Evolutionary conservation across 2,797 vertebrate genomes (phyloP), one percentile per base, ranked within the genome.

Genomic region (Remorina albescens): DNA sequence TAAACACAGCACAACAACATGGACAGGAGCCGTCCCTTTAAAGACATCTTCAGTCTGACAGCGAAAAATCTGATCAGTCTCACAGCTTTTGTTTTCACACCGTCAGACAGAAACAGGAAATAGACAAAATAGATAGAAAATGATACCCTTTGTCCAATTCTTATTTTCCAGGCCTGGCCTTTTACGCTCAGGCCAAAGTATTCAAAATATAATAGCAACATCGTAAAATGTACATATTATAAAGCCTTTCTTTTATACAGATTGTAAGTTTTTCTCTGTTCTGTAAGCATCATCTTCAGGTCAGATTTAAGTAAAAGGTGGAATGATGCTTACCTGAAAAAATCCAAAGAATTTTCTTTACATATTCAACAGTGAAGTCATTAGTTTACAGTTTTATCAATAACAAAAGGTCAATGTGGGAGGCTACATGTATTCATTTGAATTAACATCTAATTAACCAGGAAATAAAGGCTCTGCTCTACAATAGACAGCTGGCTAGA

Each of bases 1-100:
- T 93, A 94, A 75, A 90, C 90, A 80, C 94, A 95, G 78, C 94
- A 94, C 87, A 95, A 67, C 73, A 95, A 60, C 87, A 94, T 86
- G 50, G 95, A 94, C 56, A 95, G 76, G 76, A 95, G 82, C 67
- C 88, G 89, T 8, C 84, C 81, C 82, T 92, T 95, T 69, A 95
- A 78, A 51, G 93, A 93, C 94, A 95, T 95, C 76, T 84, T 93
- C 67, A 72, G 50, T 67, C 86, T 88, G 74, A 41, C 1, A 42
- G 55, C 81, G 41, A 69, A 32, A 65, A 10, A 71, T 0, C 5
- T 12, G 57, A 10, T 26, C 23, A 13, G 21, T 15, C 49, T 63
- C 13, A 23, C 59, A 25, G 36, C 1, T 36, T 12, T 34, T 15
- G 19, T 4, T 11, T 34, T 26, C 4, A 66, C 12, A 15, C 15